Base-by-base conservation (phyloP, 2,888 invertebrate species). In the Tethea ocularis region DNA sequence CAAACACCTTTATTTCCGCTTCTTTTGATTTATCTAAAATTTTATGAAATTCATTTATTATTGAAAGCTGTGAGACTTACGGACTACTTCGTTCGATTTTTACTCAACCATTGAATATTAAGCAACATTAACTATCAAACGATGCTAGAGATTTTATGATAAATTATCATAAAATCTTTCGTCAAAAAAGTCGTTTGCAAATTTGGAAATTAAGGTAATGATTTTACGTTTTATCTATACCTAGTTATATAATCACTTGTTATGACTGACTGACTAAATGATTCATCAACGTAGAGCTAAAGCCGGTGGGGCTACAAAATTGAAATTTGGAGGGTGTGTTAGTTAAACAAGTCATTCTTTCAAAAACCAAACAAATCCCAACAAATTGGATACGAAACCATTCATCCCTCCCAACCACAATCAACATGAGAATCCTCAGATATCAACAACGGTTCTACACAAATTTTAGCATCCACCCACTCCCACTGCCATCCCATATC, bases 401-500 rank as follows among this genome's bases (percentile, higher is more conserved):
- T 20, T 46, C 38, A n/a, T n/a, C 46, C 20, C n/a, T 17, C 4
- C 20, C 46, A 46, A 46, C 20, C 46, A 20, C 46, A 46, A 38
- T n/a, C 38, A 38, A n/a, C 46, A 46, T 46, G 46, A 46, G 46
- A 46, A 46, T 20, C 8, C 20, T 46, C 20, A 46, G 46, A 46
- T 46, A 46, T 20, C 46, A 46, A 20, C 20, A 20, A 20, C 8
- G 46, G 17, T 46, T 46, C 6, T 20, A 46, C 20, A 46, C 46
- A 46, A 46, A 46, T 46, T 46, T 46, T 46, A 46, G 46, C 46
- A 46, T n/a, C 46, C 46, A 46, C 46, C 46, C 46, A 46, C 46
- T 10, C 20, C 20, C 20, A 17, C 20, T n/a, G 46, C 46, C 46
- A 46, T 20, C 46, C 46, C 38, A 26, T 58, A 56, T 64, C 65